Base-by-base conservation (phyloP, 92 coral and sea anemone genomes). In the Pocillopora grandis region DNA sequence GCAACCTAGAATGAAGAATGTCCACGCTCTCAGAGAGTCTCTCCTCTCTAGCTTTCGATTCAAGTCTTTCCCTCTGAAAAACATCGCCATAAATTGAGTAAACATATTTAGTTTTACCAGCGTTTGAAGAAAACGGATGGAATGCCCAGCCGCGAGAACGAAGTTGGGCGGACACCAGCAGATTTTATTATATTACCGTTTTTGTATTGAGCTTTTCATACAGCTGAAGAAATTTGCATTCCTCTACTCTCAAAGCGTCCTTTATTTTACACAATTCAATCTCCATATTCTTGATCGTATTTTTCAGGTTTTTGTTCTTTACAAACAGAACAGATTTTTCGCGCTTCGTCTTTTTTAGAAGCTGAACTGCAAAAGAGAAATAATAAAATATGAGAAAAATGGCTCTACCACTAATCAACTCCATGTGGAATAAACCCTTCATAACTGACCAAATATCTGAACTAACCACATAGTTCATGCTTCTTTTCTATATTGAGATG, bases 381-480 rank as follows among this genome's bases (percentile, higher is more conserved):
- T 48, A 21, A 72, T 67, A 11, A 67, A 67, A 68, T 33, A 13
- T 13, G n/a, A 15, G 55, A 13, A 68, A 49, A 68, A 17, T 33
- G 3, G 19, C 19, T 19, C 52, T n/a, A 68, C 35, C 48, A 33
- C 52, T 7, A 42, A 42, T 42, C 52, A 42, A 42, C 52, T 42
- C 52, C 52, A 42, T 42, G 52, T 42, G 52, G 8, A 42, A 42
- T 42, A 42, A 42, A 42, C 8, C 8, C 4, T 42, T 42, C 52
- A 42, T 42, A 42, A 42, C 52, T 42, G 8, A 42, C 52, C 52
- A 42, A 42, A 42, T 42, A 42, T 7, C 4, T 42, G 52, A 42
- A 72, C 76, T 72, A 48, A 72, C 76, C 76, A 10, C 76, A 72
- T 27, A 72, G 10, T 72, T 49, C 76, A 72, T 19, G 42, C 23